Base-by-base conservation (phyloP, 2,888 invertebrate species). In the Suillia variegata region DNA sequence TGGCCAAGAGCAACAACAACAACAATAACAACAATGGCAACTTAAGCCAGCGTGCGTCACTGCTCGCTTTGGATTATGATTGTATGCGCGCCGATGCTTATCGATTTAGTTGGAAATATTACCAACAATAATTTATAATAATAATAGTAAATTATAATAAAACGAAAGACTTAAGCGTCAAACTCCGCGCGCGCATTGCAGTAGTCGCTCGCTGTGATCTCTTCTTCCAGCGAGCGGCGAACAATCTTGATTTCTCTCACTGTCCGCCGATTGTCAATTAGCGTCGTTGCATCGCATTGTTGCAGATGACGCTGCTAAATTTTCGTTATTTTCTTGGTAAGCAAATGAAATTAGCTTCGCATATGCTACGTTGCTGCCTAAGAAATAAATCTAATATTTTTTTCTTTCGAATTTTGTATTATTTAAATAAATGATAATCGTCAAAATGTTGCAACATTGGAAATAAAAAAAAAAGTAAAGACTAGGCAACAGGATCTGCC, bases 391-490 rank as follows among this genome's bases (percentile, higher is more conserved):
- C n/a, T n/a, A n/a, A n/a, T n/a, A n/a, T n/a, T n/a, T n/a, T n/a
- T n/a, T n/a, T n/a, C n/a, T n/a, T n/a, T n/a, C n/a, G n/a, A n/a
- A 38, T 38, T 38, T 38, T 38, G 38, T 38, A n/a, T n/a, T 13
- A 38, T 13, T 38, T 38, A 38, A 38, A n/a, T n/a, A n/a, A n/a
- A 18, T 56, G 59, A 59, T 59, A 59, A 59, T 59, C 59, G 53
- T n/a, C n/a, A n/a, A n/a, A n/a, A 38, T 52, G 56, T 56, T 56
- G 52, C 56, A 56, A n/a, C n/a, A n/a, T n/a, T n/a, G n/a, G n/a
- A n/a, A n/a, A n/a, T n/a, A n/a, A n/a, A n/a, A n/a, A n/a, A n/a
- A n/a, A n/a, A n/a, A n/a, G n/a, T n/a, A n/a, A n/a, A n/a, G n/a
- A n/a, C n/a, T n/a, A n/a, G n/a, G 2, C 38, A 48, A 20, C 53